Percentiles rank a stretch among this genome's conserved stretches.
Evolutionary conservation across 2,888 invertebrate genomes (phyloP).

Genomic region (Amaurobius ferox): DNA sequence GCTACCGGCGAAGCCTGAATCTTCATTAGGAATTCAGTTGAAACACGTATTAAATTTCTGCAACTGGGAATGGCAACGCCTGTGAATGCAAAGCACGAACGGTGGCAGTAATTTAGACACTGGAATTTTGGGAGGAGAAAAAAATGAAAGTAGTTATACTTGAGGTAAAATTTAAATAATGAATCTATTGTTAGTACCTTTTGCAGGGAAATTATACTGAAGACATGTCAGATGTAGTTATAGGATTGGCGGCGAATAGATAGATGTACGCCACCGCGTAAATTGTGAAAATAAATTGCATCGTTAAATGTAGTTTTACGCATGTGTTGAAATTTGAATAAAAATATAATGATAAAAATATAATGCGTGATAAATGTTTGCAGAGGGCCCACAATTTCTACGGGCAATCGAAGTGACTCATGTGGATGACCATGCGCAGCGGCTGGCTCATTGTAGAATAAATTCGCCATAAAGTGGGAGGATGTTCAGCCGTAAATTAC

Average conservation of each 20-base stretch:
- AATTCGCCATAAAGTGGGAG: no score
- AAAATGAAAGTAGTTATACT: not conserved
- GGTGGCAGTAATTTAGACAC: conserved; percentile 4
- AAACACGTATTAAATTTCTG: conserved; percentile 18
- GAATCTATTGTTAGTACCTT: conserved; percentile 6
- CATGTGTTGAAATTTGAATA: no score
- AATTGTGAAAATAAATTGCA: no score
- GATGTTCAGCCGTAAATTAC: no score
- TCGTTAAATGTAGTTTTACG: no score
- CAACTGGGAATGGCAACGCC: conserved; percentile 17
- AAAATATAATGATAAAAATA: no score
- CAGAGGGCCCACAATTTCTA: no score
- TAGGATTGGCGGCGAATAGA: not conserved
- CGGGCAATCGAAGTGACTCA: no score
- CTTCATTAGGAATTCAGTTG: conserved; percentile 22
- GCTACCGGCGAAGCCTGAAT: not conserved
- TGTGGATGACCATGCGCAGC: no score
- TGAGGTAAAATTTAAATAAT: conserved; percentile 6
- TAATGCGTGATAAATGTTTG: no score
- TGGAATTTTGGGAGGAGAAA: not conserved
- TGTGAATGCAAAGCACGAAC: conserved; percentile 22
- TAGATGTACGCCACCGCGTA: not conserved
- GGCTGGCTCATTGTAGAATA: no score
- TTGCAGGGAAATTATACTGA: not conserved
- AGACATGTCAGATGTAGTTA: not conserved